phyloP scores from a whole-genome alignment of 2,797 vertebrate genomes.

The Falco peregrinus region DNA sequence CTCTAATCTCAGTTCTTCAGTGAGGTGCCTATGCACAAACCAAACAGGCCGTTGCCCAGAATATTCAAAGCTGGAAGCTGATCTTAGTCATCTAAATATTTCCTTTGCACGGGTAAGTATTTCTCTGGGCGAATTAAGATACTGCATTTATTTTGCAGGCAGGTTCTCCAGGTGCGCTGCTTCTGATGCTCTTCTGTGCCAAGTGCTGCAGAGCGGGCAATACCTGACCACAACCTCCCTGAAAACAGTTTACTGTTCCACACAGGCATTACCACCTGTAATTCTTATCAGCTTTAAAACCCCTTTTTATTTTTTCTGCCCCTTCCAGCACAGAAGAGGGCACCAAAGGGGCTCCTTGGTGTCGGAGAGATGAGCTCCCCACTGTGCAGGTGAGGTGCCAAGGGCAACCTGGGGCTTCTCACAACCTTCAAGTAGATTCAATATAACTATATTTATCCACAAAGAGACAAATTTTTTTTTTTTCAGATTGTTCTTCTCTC shows the following conservation, averaged over 20 bases:
- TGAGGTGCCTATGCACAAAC: accelerated
- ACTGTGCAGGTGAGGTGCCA: neutral
- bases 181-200: neutral
- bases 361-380: neutral
- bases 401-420: neutral
- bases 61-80: neutral
- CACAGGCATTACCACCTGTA: neutral
- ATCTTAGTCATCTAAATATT: neutral
- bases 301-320: neutral
- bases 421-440: neutral
- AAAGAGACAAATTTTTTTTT: neutral
- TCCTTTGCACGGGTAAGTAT: neutral
- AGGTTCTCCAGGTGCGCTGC: neutral
- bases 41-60: neutral
- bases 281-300: neutral
- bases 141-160: neutral
- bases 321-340: neutral
- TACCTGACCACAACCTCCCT: neutral
- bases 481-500: neutral
- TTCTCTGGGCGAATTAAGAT: neutral
- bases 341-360: neutral
- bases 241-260: neutral
- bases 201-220: neutral
- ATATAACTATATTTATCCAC: neutral
- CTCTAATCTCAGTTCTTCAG: neutral